These are phyloP conservation scores for Urocolius indicus DNA, from an alignment of 2,113 vertebrate species.

Conservation along the genomic window DNA sequence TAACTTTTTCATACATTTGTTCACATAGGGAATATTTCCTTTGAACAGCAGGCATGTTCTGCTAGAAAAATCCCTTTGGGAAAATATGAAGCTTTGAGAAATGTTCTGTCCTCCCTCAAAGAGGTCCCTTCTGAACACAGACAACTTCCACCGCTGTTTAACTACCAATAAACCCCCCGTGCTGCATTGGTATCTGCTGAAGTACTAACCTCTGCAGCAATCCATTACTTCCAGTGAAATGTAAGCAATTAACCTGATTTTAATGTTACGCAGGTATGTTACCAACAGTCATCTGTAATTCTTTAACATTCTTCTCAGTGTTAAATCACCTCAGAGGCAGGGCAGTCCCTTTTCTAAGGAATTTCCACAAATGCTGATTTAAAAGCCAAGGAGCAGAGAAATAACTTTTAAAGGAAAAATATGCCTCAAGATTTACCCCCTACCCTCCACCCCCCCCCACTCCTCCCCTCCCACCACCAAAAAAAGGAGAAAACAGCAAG, in stretches of 20 bases:
- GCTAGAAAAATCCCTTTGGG: slow-evolving; percentile 56
- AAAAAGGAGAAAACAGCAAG: background rate
- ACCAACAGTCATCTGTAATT: slow-evolving; percentile 54
- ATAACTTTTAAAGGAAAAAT: background rate
- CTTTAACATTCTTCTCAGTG: slow-evolving; percentile 61
- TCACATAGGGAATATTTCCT: slow-evolving; percentile 58
- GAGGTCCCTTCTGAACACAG: slow-evolving; percentile 53
- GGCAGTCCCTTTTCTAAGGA: slow-evolving; percentile 28
- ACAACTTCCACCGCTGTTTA: slow-evolving; percentile 43
- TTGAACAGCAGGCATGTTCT: slow-evolving; percentile 63
- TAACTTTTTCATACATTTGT: slow-evolving; percentile 55
- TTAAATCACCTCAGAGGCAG: slow-evolving; percentile 30
- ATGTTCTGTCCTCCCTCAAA: slow-evolving; percentile 59
- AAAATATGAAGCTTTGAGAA: slow-evolving; percentile 67
- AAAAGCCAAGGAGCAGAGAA: background rate
- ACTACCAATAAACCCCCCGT: slow-evolving; percentile 26
- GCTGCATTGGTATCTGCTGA: slow-evolving; percentile 22
- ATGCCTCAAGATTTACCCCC: background rate
- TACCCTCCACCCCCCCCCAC: too few relatives aligned
- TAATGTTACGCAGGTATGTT: slow-evolving; percentile 50
- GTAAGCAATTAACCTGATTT: slow-evolving; percentile 59
- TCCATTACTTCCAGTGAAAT: slow-evolving; percentile 39
- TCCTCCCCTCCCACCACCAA: background rate
- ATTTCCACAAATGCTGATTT: slow-evolving; percentile 18
- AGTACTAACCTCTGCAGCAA: slow-evolving; percentile 43